A percentile compares a stretch with the other conserved stretches of the same genome.
These are phyloP conservation scores for Gymnocheta viridis DNA, from an alignment of 2,888 invertebrate genomes.

Conservation along the genomic window DNA sequence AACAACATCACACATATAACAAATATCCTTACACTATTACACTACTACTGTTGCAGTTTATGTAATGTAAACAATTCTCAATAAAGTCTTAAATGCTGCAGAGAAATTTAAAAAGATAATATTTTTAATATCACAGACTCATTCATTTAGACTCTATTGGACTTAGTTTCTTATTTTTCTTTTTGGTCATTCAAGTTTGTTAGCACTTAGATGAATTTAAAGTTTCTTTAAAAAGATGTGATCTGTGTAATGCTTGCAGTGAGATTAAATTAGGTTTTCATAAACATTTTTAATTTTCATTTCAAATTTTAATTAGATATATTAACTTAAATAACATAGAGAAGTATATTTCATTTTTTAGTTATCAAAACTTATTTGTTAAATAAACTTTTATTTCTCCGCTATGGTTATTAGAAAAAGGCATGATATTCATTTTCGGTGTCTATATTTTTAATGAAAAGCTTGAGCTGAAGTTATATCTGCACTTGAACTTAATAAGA, in stretches of 20 bases:
- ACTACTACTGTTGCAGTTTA: neutral
- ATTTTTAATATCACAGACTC: slow-evolving; percentile 3
- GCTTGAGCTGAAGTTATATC: no score
- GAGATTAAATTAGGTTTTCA: neutral
- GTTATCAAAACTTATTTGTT: no score
- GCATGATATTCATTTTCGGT: no score
- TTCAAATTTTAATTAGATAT: no score
- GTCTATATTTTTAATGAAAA: no score
- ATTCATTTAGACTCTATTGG: neutral
- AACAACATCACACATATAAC: slow-evolving; percentile 32
- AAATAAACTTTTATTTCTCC: no score
- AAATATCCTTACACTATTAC: slow-evolving; percentile 22
- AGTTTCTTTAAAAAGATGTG: neutral
- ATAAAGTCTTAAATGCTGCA: slow-evolving; percentile 18
- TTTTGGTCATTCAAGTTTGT: neutral
- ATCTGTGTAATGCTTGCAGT: neutral
- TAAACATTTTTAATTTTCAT: no score
- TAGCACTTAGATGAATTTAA: neutral
- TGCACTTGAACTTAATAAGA: no score
- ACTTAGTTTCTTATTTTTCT: neutral
- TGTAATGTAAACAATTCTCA: slow-evolving; percentile 47
- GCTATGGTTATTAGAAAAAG: no score
- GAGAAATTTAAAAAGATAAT: slow-evolving; percentile 4
- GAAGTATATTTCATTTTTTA: no score
- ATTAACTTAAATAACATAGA: no score